These are phyloP conservation scores for Drosophila athabasca DNA, from an alignment of 1,140 invertebrate genomes.

Conservation along the genomic window DNA sequence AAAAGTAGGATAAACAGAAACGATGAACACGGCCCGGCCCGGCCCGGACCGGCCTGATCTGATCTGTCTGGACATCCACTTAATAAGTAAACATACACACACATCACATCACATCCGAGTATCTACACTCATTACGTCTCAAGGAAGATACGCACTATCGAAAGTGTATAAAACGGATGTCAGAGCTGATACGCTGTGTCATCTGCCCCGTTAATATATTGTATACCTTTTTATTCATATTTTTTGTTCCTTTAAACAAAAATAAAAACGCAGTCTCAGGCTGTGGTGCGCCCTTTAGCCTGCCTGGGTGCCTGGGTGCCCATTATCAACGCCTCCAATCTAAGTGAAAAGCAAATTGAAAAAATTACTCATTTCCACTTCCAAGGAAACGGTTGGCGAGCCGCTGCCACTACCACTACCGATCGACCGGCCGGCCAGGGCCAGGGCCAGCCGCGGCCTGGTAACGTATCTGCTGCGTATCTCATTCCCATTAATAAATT, in stretches of 20 bases:
- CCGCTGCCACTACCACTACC: slow-evolving; percentile 40
- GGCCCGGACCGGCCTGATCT: too few species aligned
- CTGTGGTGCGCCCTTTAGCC: slow-evolving; percentile 23
- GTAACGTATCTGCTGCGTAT: slow-evolving; percentile 68
- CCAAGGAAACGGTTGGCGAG: slow-evolving; percentile 72
- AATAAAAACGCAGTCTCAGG: background rate
- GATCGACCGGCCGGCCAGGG: slow-evolving; percentile 5
- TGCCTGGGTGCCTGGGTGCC: slow-evolving; percentile 23
- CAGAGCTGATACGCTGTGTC: slow-evolving; percentile 53
- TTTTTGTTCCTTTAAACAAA: background rate
- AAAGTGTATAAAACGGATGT: slow-evolving; percentile 33
- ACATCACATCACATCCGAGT: too few species aligned
- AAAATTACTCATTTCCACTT: slow-evolving; percentile 83
- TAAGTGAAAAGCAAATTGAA: slow-evolving; percentile 76
- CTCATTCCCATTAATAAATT: slow-evolving; percentile 83
- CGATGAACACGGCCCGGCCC: too few species aligned
- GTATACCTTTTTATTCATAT: slow-evolving; percentile 40
- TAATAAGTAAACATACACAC: slow-evolving; percentile 16
- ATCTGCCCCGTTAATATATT: slow-evolving; percentile 49
- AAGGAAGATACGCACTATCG: slow-evolving; percentile 43
- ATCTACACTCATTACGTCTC: slow-evolving; percentile 7
- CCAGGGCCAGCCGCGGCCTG: slow-evolving; percentile 36
- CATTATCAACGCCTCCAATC: slow-evolving; percentile 73
- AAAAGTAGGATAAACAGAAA: too few species aligned
- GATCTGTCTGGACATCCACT: slow-evolving; percentile 21